Evolutionary conservation across 2,113 vertebrate genomes (phyloP).

Genomic region (Ia io): DNA sequence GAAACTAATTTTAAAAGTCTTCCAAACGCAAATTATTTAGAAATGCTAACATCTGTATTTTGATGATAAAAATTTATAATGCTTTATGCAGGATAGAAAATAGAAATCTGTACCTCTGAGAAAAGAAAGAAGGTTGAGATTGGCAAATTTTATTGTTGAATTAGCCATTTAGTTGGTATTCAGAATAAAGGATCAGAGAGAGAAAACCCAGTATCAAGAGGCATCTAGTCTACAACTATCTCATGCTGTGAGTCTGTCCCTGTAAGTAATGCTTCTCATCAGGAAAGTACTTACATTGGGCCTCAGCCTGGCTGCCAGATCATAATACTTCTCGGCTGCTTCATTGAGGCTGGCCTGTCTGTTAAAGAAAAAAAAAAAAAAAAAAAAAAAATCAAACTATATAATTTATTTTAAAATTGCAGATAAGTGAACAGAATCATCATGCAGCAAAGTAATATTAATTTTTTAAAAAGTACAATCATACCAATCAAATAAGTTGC

Average conservation of each 20-base stretch:
- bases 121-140: background rate
- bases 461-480: background rate
- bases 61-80: background rate
- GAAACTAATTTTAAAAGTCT: constrained; percentile 2
- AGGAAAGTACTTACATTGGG: constrained; percentile 92
- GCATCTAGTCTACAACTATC: background rate
- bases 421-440: background rate
- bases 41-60: background rate
- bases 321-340: constrained; percentile 95
- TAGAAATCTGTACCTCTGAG: background rate
- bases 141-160: background rate
- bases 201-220: background rate
- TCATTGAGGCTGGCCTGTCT: constrained; percentile 98
- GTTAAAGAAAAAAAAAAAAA: constrained; percentile 44
- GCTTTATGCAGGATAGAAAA: background rate
- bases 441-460: background rate
- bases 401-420: constrained; percentile 8
- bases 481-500: background rate
- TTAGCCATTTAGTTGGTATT: constrained; percentile 22
- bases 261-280: constrained; percentile 56
- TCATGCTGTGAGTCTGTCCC: constrained; percentile 28
- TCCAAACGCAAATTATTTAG: background rate
- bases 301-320: constrained; percentile 93
- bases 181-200: background rate
- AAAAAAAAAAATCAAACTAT: background rate